Conservation (phyloP, 2,888 invertebrate genomes). For the Apodemia arnacis region DNA sequence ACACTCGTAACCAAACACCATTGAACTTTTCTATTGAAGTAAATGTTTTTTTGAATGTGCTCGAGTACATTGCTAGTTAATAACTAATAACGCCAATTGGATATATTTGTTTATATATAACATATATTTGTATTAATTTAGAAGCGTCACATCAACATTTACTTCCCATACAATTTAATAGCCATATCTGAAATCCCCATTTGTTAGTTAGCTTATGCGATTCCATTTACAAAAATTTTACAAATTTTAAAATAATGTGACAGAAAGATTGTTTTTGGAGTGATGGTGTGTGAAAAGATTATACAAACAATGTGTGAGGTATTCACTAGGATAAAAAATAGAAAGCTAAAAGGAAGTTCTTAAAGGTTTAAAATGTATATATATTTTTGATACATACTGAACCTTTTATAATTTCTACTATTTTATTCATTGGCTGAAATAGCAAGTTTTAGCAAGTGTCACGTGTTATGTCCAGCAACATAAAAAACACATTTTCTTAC, state of each 20-base stretch:
- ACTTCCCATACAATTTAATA: constrained; percentile 84
- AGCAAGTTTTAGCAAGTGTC: too few relatives aligned
- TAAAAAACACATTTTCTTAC: too few relatives aligned
- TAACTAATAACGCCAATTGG: constrained; percentile 22
- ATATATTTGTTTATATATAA: constrained; percentile 49
- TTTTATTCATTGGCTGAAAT: too few relatives aligned
- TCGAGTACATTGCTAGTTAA: constrained; percentile 69
- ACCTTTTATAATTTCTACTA: too few relatives aligned
- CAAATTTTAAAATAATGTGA: background rate
- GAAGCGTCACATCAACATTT: constrained; percentile 89
- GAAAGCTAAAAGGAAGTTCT: too few relatives aligned
- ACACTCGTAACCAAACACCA: constrained; percentile 91
- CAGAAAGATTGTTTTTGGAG: too few relatives aligned
- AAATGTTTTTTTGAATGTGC: constrained; percentile 88
- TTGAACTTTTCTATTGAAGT: constrained; percentile 89
- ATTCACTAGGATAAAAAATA: too few relatives aligned
- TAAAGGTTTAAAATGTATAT: too few relatives aligned
- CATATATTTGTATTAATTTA: constrained; percentile 35
- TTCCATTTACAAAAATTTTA: background rate
- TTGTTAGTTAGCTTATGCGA: constrained; percentile 26
- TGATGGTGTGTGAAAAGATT: too few relatives aligned
- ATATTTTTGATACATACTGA: too few relatives aligned
- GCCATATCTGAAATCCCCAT: constrained; percentile 13
- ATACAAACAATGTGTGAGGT: too few relatives aligned
- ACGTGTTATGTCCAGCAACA: too few relatives aligned